Evolutionary conservation across 30 jellyfish, hydroid and myxozoan species (phyloP).

Genomic region (Chrysaora quinquecirrha): DNA sequence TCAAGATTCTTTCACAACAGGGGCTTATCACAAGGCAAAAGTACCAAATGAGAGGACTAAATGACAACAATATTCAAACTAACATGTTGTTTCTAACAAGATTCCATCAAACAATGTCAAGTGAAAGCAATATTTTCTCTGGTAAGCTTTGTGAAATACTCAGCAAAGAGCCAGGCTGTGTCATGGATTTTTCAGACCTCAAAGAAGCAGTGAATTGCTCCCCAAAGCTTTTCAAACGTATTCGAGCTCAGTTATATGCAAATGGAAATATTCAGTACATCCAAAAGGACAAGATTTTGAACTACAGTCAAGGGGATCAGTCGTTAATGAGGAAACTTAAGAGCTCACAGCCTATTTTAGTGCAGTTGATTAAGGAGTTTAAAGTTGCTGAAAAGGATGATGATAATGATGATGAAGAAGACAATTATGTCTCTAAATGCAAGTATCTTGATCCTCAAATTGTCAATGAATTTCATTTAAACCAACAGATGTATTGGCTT

Average conservation of each 20-base stretch:
- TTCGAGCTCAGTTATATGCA: conserved; percentile 54
- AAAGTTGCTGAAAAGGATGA: conserved; percentile 62
- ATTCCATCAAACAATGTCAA: conserved; percentile 20
- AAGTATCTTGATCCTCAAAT: conserved; percentile 67
- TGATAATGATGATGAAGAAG: conserved; percentile 56
- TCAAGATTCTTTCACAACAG: conserved; percentile 44
- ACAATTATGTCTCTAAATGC: conserved; percentile 61
- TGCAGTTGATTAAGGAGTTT: conserved; percentile 47
- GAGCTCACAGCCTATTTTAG: conserved; percentile 18
- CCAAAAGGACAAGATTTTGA: conserved; percentile 59
- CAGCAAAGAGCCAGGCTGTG: conserved; percentile 37
- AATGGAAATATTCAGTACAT: conserved; percentile 83
- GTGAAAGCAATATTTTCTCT: not conserved
- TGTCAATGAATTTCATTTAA: conserved; percentile 56
- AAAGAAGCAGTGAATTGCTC: conserved; percentile 7
- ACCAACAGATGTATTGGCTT: conserved; percentile 74
- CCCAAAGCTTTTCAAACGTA: conserved; percentile 16
- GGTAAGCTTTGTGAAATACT: conserved; percentile 6
- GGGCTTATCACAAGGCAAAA: conserved; percentile 83
- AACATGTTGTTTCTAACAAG: conserved; percentile 39
- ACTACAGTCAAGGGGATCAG: not conserved
- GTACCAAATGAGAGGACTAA: not conserved
- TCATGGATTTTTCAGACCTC: conserved; percentile 30
- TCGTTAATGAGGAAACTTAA: not conserved
- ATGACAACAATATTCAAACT: conserved; percentile 8